Evolutionary conservation across 2,797 vertebrate species (phyloP), one percentile per base, ranked within the genome.

Genomic region (Malurus leucopterus): DNA sequence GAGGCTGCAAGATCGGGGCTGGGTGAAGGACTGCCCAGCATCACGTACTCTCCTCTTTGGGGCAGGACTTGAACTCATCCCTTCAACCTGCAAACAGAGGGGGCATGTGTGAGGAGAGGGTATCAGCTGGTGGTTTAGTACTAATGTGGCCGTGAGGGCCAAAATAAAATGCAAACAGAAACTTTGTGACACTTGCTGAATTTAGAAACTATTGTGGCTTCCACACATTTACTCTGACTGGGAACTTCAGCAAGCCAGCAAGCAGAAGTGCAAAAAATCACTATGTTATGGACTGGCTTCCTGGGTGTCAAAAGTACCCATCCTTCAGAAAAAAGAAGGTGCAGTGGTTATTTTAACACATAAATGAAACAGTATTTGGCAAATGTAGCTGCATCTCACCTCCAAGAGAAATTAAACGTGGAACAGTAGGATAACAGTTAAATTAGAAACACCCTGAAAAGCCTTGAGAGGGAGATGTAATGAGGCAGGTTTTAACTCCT

Each of bases 101-200:
- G 62, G 10, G 27, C 0, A 1, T 2, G 32, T 4, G 62, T 3
- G 30, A 11, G 14, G 4, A 44, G 10, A 12, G 11, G 29, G 1
- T 11, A 5, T 5, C 23, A n/a, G 16, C 32, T 18, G 4, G 3
- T 23, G 23, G 9, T 14, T 21, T 32, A 21, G 41, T 20, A 54
- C 14, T 38, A 4, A 30, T 1, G 30, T 3, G 26, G 11, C 32
- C 1, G 0, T 13, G 9, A 63, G 22, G 13, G 46, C 38, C 65
- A 15, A 89, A 85, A n/a, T 21, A 20, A 71, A 70, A 24, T 1
- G 4, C 15, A 68, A 69, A 62, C 4, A 62, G 57, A 34, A 81
- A 27, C 16, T 55, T 55, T 7, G 49, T 26, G 40, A 47, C 17
- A 9, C 21, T 18, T 9, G 1, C 4, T 49, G 26, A 69, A 73